Evolutionary conservation across 2,888 invertebrate species (phyloP).

Genomic region (Dimorphilus gyrociliatus): DNA sequence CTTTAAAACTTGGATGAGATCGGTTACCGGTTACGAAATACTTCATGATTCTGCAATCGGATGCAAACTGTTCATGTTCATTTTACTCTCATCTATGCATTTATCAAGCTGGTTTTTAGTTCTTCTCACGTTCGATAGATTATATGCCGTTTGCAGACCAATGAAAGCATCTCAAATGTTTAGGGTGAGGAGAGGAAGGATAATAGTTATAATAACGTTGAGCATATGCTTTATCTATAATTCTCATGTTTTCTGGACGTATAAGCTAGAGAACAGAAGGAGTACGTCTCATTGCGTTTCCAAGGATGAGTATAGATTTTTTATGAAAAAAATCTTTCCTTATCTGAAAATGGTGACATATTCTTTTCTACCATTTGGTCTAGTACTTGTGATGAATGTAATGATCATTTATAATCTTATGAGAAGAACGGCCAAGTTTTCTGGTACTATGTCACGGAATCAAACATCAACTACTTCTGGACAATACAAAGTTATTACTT

Average conservation of each 20-base stretch:
- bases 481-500: conserved; percentile 5
- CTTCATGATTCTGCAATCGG: conserved; percentile 19
- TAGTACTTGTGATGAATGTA: conserved; percentile 20
- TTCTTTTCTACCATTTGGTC: conserved; percentile 20
- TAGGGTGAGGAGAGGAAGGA: conserved; percentile 4
- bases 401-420: conserved; percentile 14
- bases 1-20: conserved; percentile 25
- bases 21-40: conserved; percentile 19
- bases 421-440: not conserved
- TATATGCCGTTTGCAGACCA: conserved; percentile 9
- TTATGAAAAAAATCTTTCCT: conserved; percentile 17
- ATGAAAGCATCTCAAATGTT: conserved; percentile 7
- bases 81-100: conserved; percentile 16
- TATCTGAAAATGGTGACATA: conserved; percentile 21
- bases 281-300: no score
- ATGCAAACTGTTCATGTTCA: conserved; percentile 23
- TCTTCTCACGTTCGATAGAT: conserved; percentile 8
- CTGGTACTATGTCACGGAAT: no score
- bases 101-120: conserved; percentile 10
- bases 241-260: no score
- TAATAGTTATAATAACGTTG: conserved; percentile 1
- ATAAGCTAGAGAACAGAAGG: no score
- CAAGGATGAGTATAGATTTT: no score
- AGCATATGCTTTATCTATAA: conserved; percentile 4
- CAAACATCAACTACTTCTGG: not conserved